phyloP scores from a whole-genome alignment of 1,140 invertebrate species.

The Nasonia longicornis region DNA sequence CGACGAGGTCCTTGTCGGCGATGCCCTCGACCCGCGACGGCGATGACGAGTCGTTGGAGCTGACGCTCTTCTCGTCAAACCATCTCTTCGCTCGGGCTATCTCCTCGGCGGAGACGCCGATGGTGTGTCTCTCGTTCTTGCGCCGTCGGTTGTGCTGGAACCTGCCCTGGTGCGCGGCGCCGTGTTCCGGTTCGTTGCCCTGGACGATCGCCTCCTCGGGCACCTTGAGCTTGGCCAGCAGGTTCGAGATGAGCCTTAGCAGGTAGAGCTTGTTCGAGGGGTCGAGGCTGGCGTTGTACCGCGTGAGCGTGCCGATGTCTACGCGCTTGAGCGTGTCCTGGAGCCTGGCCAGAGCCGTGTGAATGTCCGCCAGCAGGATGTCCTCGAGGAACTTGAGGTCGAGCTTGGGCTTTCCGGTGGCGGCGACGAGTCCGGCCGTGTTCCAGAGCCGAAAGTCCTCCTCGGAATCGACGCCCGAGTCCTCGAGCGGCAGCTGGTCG shows the following conservation, averaged over 20 bases:
- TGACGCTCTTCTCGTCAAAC: conserved; percentile 74
- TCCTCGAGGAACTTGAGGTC: conserved; percentile 64
- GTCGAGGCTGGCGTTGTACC: conserved; percentile 67
- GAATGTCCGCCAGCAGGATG: conserved; percentile 81
- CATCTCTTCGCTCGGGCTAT: conserved; percentile 80
- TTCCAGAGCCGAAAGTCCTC: conserved; percentile 57
- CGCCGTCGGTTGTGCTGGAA: conserved; percentile 59
- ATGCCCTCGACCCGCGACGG: not conserved
- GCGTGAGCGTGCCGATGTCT: conserved; percentile 68
- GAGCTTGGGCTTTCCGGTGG: conserved; percentile 52
- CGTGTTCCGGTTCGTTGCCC: not conserved
- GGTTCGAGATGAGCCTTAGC: conserved; percentile 79
- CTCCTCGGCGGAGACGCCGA: conserved; percentile 84
- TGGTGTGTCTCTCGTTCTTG: conserved; percentile 77
- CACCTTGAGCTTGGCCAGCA: conserved; percentile 77
- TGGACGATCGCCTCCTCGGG: conserved; percentile 55
- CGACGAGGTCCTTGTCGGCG: not conserved
- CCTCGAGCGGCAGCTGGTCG: conserved; percentile 54
- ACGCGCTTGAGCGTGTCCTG: conserved; percentile 77
- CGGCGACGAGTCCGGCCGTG: conserved; percentile 49
- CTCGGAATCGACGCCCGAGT: conserved; percentile 56
- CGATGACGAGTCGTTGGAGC: not conserved
- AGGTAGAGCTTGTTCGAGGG: conserved; percentile 74
- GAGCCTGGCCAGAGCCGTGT: conserved; percentile 79
- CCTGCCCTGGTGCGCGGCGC: not conserved